These are phyloP conservation scores for Callocephalon fimbriatum DNA, from an alignment of 2,113 vertebrate genomes.

Conservation along the genomic window DNA sequence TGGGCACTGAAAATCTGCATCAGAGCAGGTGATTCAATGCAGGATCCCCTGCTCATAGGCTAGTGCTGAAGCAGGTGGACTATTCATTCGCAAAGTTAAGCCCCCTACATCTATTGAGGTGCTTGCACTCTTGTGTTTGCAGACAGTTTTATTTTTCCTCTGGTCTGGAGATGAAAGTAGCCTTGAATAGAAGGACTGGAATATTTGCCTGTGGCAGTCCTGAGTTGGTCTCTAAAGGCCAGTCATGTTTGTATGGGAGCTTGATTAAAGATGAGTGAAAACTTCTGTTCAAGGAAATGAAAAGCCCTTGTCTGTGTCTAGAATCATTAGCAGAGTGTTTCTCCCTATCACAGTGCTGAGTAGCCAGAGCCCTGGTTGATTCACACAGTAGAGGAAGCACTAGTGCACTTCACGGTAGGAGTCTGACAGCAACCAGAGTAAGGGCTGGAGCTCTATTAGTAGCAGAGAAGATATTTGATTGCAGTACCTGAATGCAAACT, in stretches of 20 bases:
- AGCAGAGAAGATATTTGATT: not conserved
- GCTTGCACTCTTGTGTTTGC: not conserved
- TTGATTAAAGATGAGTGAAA: not conserved
- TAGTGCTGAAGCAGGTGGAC: not conserved
- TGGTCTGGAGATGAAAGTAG: not conserved
- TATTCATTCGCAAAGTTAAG: not conserved
- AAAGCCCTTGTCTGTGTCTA: not conserved
- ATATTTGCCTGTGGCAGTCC: not conserved
- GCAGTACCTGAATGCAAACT: not conserved
- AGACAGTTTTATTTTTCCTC: not conserved
- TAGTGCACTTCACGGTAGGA: not conserved
- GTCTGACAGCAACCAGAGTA: accelerated
- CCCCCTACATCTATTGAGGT: not conserved
- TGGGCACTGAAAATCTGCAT: not conserved
- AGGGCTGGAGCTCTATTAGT: not conserved
- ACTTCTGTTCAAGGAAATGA: not conserved
- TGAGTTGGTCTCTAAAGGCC: not conserved
- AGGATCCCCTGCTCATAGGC: not conserved
- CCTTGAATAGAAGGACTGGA: not conserved
- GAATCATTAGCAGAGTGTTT: not conserved
- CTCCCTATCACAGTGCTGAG: not conserved
- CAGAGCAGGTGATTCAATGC: not conserved
- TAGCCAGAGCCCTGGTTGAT: not conserved
- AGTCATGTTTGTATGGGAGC: not conserved
- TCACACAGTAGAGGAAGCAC: not conserved